Percentiles rank a stretch among this genome's conserved stretches.
phyloP scores from a whole-genome alignment of 2,797 vertebrate species.

The Coendou prehensilis region DNA sequence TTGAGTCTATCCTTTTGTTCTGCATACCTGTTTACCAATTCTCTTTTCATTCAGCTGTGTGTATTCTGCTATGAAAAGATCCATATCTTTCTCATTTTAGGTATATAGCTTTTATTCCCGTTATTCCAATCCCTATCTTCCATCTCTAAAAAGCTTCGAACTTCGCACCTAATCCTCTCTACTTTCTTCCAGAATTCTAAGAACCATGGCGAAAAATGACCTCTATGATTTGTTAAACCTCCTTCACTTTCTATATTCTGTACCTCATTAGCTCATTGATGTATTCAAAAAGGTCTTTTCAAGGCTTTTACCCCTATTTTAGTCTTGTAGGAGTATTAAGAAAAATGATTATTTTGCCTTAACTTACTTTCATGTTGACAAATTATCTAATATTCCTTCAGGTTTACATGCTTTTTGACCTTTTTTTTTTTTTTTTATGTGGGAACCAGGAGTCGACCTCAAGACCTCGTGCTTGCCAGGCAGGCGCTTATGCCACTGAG shows the following conservation, averaged over 20 bases:
- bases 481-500: no score
- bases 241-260: background rate
- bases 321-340: background rate
- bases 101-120: background rate
- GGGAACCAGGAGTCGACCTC: no score
- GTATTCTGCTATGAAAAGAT: background rate
- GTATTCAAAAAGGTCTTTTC: background rate
- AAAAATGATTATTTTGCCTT: background rate
- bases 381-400: background rate
- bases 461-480: no score
- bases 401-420: background rate
- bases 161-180: background rate
- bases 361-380: background rate
- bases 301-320: background rate
- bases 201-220: background rate
- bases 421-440: background rate
- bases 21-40: background rate
- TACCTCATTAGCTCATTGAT: background rate
- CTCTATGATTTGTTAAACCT: background rate
- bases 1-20: background rate
- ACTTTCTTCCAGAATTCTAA: background rate
- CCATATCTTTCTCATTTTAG: background rate
- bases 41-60: background rate
- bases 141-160: background rate
- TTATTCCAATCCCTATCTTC: background rate